phyloP scores from a whole-genome alignment of 2,888 invertebrate species.

The Neria commutata region DNA sequence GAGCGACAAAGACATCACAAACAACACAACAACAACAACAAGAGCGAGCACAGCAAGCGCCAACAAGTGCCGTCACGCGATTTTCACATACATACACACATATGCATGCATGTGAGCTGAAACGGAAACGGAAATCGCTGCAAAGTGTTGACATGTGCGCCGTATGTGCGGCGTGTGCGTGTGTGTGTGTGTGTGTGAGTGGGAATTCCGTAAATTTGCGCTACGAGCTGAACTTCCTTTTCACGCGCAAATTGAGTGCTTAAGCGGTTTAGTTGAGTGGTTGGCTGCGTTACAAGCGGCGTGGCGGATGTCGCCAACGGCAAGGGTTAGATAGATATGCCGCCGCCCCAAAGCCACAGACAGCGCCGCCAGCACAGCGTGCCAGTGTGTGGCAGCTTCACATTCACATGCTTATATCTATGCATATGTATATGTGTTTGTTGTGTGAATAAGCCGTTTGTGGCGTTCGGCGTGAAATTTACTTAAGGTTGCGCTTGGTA shows the following conservation, averaged over 20 bases:
- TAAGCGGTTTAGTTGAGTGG: constrained; percentile 49
- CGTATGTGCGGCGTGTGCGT: constrained; percentile 31
- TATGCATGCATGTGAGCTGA: constrained; percentile 9
- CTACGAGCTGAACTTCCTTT: constrained; percentile 41
- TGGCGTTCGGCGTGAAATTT: constrained; percentile 38
- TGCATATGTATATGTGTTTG: constrained; percentile 15
- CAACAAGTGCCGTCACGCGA: background rate
- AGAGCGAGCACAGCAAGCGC: background rate
- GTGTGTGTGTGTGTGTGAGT: constrained; percentile 10
- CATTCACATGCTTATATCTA: background rate
- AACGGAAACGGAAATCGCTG: constrained; percentile 57
- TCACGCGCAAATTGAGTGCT: constrained; percentile 53
- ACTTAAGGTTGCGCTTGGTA: constrained; percentile 28
- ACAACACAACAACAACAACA: constrained; percentile 32
- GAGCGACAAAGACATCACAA: constrained; percentile 36
- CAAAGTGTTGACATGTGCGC: constrained; percentile 57
- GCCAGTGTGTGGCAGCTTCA: background rate
- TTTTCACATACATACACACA: constrained; percentile 1
- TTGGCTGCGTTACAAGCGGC: constrained; percentile 1
- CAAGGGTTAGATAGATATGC: constrained; percentile 28
- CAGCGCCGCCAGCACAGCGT: background rate
- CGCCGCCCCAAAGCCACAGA: no score
- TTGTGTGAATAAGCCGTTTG: constrained; percentile 45
- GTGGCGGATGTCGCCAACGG: constrained; percentile 5
- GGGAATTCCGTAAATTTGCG: constrained; percentile 22